Percentiles rank a stretch among this genome's conserved stretches.
phyloP scores from a whole-genome alignment of 2,113 vertebrate genomes.

The Numenius arquata region DNA sequence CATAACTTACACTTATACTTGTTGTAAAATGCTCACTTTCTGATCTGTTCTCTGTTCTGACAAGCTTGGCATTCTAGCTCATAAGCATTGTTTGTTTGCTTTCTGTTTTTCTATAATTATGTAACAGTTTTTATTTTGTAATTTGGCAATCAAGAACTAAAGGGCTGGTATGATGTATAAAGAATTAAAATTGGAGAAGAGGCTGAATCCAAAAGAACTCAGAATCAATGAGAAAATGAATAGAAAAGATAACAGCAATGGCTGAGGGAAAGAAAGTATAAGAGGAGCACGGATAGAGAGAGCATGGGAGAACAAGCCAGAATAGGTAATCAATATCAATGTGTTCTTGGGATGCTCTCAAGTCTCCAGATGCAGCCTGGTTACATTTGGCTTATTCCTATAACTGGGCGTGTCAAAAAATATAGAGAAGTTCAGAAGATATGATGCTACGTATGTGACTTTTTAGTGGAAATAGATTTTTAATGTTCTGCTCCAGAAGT shows the following conservation, averaged over 20 bases:
- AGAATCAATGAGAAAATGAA: not conserved
- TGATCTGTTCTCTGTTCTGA: not conserved
- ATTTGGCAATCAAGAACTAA: not conserved
- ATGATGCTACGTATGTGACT: not conserved
- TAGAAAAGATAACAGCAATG: not conserved
- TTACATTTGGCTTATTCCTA: not conserved
- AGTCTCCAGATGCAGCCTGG: not conserved
- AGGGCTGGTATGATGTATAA: not conserved
- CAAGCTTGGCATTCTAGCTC: not conserved
- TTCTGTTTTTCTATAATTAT: not conserved
- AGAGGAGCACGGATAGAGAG: not conserved
- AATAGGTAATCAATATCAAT: not conserved
- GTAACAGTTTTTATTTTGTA: not conserved
- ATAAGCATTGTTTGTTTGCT: not conserved
- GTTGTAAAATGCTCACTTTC: not conserved
- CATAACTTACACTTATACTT: not conserved
- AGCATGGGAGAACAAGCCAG: rapidly evolving
- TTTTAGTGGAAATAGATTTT: not conserved
- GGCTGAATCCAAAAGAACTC: not conserved
- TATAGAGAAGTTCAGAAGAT: not conserved
- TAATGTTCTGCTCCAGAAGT: not conserved
- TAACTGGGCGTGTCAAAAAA: not conserved
- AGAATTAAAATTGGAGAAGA: not conserved
- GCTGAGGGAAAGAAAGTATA: not conserved
- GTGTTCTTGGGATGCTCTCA: not conserved